Conservation (phyloP, 2,888 invertebrate species). For the Nesidiocoris tenuis region DNA sequence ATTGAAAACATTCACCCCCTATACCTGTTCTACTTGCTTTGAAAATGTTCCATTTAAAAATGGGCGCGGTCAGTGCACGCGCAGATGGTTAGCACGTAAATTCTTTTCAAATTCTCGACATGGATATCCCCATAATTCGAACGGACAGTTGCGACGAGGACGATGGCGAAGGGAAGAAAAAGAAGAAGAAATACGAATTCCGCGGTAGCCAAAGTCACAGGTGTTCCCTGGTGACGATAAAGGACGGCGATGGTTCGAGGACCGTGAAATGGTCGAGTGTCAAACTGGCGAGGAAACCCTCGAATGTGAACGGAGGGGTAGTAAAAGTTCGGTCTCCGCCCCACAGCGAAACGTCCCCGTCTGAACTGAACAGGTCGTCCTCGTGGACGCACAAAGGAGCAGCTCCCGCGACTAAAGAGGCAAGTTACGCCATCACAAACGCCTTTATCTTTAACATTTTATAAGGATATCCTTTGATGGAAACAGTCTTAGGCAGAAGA, state of each 20-base stretch:
- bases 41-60: too few species aligned
- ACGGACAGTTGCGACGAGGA: constrained; percentile 48
- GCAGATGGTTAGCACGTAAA: too few species aligned
- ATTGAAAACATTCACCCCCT: too few species aligned
- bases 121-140: constrained; percentile 50
- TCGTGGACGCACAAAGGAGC: constrained; percentile 45
- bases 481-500: too few species aligned
- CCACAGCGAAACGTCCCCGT: constrained; percentile 46
- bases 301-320: constrained; percentile 47
- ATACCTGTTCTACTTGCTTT: too few species aligned
- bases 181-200: constrained; percentile 48
- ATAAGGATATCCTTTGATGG: too few species aligned
- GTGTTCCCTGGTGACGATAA: constrained; percentile 49
- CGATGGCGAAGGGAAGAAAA: constrained; percentile 41
- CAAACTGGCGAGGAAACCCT: constrained; percentile 46
- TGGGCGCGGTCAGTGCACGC: too few species aligned
- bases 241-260: constrained; percentile 47
- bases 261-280: constrained; percentile 50
- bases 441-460: too few species aligned
- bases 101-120: constrained; percentile 29
- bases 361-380: constrained; percentile 47
- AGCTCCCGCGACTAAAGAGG: constrained; percentile 40
- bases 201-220: constrained; percentile 49
- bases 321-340: constrained; percentile 31
- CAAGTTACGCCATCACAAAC: too few species aligned